These are phyloP conservation scores for Mastacembelus armatus DNA, from an alignment of 2,797 vertebrate genomes.

Conservation along the genomic window DNA sequence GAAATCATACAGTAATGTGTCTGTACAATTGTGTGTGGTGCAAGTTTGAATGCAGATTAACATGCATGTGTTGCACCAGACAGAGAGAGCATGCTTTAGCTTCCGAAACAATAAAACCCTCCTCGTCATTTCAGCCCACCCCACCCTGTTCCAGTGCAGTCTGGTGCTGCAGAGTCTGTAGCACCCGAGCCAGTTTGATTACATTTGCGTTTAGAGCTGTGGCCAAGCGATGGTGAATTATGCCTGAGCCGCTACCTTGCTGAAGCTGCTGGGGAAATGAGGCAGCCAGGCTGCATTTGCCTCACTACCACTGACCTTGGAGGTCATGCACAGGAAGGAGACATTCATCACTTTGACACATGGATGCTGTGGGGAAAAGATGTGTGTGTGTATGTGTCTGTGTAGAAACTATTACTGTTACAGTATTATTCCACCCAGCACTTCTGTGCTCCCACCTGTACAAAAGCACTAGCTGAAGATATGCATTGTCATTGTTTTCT, in stretches of 20 bases:
- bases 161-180: constrained; percentile 38
- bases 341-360: constrained; percentile 82
- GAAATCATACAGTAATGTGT: no score
- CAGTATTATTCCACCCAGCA: constrained; percentile 51
- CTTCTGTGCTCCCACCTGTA: constrained; percentile 35
- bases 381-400: constrained; percentile 37
- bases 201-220: constrained; percentile 74
- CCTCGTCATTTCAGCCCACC: not conserved
- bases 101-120: constrained; percentile 37
- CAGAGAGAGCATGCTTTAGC: not conserved
- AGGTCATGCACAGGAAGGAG: constrained; percentile 77
- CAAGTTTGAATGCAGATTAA: constrained; percentile 13
- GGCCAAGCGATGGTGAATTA: constrained; percentile 69
- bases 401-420: constrained; percentile 39
- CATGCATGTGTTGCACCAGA: constrained; percentile 6
- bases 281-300: constrained; percentile 48
- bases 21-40: not conserved
- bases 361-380: constrained; percentile 63
- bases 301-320: constrained; percentile 74
- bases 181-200: constrained; percentile 71
- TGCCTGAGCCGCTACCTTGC: constrained; percentile 61
- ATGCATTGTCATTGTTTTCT: constrained; percentile 18
- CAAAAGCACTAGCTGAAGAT: constrained; percentile 34
- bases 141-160: constrained; percentile 16
- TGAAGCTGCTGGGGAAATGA: constrained; percentile 63